Percentiles rank a stretch among this genome's conserved stretches.
These are phyloP conservation scores for Clytia hemisphaerica DNA, from an alignment of 30 jellyfish, hydroid and myxozoan genomes.

Conservation along the genomic window DNA sequence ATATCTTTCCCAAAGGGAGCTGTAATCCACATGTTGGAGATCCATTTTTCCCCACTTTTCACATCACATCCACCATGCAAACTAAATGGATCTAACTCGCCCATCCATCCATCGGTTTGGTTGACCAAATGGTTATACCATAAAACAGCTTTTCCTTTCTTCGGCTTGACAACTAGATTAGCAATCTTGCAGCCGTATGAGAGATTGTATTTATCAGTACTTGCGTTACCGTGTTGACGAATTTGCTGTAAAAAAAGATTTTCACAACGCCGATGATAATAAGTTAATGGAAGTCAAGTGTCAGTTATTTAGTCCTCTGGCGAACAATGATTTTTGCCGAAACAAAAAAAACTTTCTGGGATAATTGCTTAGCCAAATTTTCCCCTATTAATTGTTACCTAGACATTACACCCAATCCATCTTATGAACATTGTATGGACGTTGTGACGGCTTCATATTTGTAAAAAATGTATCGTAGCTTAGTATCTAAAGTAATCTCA, in stretches of 20 bases:
- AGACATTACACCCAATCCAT: too few species aligned
- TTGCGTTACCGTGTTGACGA: slow-evolving; percentile 25
- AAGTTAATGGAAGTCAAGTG: too few species aligned
- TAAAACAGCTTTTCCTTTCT: slow-evolving; percentile 70
- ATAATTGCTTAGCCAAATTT: too few species aligned
- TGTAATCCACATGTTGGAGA: slow-evolving; percentile 91
- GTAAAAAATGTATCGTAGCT: too few species aligned
- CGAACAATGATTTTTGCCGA: too few species aligned
- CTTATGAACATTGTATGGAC: too few species aligned
- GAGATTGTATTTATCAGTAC: slow-evolving; percentile 71
- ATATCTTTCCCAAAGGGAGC: slow-evolving; percentile 77
- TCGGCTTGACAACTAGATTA: slow-evolving; percentile 73
- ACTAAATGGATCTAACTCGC: slow-evolving; percentile 73
- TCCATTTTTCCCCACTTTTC: slow-evolving; percentile 92
- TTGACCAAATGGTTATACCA: slow-evolving; percentile 93
- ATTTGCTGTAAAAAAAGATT: slow-evolving; percentile 19
- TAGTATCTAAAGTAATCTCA: slow-evolving; percentile 1
- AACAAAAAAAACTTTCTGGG: too few species aligned
- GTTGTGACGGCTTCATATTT: too few species aligned
- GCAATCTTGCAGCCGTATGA: slow-evolving; percentile 74
- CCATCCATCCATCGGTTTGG: slow-evolving; percentile 84
- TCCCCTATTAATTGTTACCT: too few species aligned
- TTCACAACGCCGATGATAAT: too few species aligned
- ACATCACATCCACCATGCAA: slow-evolving; percentile 99
- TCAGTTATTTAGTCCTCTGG: too few species aligned